phyloP scores from a whole-genome alignment of 2,888 invertebrate genomes.

The Dorcus parallelipipedus region DNA sequence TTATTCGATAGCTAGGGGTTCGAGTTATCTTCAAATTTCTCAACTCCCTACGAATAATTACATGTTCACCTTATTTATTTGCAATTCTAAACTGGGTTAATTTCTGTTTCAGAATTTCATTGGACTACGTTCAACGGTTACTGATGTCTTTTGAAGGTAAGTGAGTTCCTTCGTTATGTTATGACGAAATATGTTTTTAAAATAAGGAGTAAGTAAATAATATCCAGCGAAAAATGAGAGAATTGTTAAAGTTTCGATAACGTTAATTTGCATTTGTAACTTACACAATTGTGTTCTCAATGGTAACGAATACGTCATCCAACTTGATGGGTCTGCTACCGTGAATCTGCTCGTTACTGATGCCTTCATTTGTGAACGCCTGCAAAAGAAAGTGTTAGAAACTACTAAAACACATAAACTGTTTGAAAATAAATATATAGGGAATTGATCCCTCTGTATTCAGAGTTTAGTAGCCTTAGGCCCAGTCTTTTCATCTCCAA shows the following conservation, averaged over 20 bases:
- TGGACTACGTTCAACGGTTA: background rate
- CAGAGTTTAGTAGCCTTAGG: too few relatives aligned
- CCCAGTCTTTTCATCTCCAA: too few relatives aligned
- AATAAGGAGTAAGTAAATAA: too few relatives aligned
- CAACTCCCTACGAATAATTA: constrained; percentile 38
- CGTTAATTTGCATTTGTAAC: constrained; percentile 27
- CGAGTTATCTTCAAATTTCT: constrained; percentile 38
- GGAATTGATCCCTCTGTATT: too few relatives aligned
- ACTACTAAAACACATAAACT: too few relatives aligned
- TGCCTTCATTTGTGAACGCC: constrained; percentile 60
- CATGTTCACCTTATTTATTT: background rate
- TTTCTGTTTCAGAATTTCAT: constrained; percentile 4
- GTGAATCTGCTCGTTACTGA: constrained; percentile 52
- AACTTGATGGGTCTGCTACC: constrained; percentile 50
- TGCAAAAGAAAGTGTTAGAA: constrained; percentile 35
- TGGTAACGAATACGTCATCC: constrained; percentile 55
- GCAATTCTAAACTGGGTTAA: background rate
- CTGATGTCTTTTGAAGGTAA: too few relatives aligned
- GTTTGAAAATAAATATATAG: too few relatives aligned
- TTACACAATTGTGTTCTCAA: constrained; percentile 59
- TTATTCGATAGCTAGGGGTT: constrained; percentile 43
- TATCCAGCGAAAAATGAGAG: too few relatives aligned
- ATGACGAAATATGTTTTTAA: background rate
- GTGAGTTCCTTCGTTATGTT: background rate
- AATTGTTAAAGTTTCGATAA: too few relatives aligned